Percentiles rank a stretch among this genome's conserved stretches.
These are phyloP conservation scores for Melanchra persicariae DNA, from an alignment of 2,888 invertebrate genomes.

Conservation along the genomic window DNA sequence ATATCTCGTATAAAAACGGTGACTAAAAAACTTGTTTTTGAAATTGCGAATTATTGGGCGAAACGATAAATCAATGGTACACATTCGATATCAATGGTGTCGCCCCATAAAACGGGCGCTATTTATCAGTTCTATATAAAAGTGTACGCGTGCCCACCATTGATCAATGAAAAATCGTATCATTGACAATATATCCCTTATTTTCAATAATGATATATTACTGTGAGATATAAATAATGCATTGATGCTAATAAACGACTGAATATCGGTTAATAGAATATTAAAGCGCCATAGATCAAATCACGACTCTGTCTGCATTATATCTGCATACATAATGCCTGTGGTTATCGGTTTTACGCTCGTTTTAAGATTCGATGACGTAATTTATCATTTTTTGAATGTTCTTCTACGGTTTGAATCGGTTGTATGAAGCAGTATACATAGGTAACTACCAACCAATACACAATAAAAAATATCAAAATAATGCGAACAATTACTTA, in stretches of 20 bases:
- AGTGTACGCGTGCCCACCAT: slow-evolving; percentile 82
- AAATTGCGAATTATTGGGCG: slow-evolving; percentile 79
- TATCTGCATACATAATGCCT: slow-evolving; percentile 81
- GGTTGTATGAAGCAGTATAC: background rate
- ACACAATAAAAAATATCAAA: background rate
- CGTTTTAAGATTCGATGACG: slow-evolving; percentile 59
- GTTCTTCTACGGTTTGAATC: slow-evolving; percentile 18
- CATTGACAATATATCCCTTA: slow-evolving; percentile 84
- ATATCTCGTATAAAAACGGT: slow-evolving; percentile 72
- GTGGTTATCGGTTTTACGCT: slow-evolving; percentile 79
- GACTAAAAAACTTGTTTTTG: slow-evolving; percentile 75
- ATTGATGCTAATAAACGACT: slow-evolving; percentile 64
- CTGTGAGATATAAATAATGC: slow-evolving; percentile 71
- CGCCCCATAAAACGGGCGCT: slow-evolving; percentile 82
- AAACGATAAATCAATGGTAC: slow-evolving; percentile 85
- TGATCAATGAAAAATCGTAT: slow-evolving; percentile 83
- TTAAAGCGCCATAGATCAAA: slow-evolving; percentile 83
- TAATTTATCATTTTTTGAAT: slow-evolving; percentile 61
- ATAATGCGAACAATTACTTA: background rate
- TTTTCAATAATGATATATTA: slow-evolving; percentile 83
- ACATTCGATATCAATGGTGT: slow-evolving; percentile 82
- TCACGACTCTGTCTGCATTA: slow-evolving; percentile 75
- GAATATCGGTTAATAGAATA: slow-evolving; percentile 84
- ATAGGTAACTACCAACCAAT: background rate
- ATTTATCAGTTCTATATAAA: slow-evolving; percentile 86